Conservation (phyloP, 2,888 invertebrate species). For the Dasysyrphus tricinctus region DNA sequence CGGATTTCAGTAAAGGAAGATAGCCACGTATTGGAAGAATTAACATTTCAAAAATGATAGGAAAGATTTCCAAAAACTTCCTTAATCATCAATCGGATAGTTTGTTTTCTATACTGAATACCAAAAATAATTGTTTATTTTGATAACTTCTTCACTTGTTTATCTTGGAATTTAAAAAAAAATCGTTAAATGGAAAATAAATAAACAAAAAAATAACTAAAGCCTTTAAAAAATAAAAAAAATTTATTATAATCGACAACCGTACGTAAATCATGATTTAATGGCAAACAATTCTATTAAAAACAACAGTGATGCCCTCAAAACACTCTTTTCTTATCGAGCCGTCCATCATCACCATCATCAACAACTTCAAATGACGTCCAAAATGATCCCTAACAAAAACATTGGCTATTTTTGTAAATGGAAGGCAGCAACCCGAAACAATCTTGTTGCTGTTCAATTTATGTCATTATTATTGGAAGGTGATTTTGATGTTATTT, state of each 20-base stretch:
- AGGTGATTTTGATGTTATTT: no score
- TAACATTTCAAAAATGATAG: not conserved
- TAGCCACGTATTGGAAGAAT: no score
- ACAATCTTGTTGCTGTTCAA: conserved; percentile 13
- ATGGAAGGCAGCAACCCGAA: conserved; percentile 12
- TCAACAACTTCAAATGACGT: conserved; percentile 44
- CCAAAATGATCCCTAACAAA: conserved; percentile 44
- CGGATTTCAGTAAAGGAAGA: no score
- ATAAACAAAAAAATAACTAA: not conserved
- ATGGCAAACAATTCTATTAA: conserved; percentile 57
- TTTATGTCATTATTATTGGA: not conserved
- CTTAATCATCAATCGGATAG: not conserved
- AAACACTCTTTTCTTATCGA: conserved; percentile 9
- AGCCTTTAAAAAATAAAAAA: not conserved
- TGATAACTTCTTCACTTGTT: not conserved
- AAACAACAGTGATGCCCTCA: conserved; percentile 17
- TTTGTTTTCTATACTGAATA: not conserved
- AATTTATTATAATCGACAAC: not conserved
- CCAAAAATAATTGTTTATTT: not conserved
- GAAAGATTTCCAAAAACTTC: not conserved
- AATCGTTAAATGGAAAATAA: not conserved
- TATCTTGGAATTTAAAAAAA: not conserved
- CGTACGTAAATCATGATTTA: not conserved
- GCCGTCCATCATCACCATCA: conserved; percentile 10
- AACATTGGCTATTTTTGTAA: conserved; percentile 30